These are phyloP conservation scores for Fulmarus glacialis DNA, from an alignment of 2,113 vertebrate species.

Conservation along the genomic window DNA sequence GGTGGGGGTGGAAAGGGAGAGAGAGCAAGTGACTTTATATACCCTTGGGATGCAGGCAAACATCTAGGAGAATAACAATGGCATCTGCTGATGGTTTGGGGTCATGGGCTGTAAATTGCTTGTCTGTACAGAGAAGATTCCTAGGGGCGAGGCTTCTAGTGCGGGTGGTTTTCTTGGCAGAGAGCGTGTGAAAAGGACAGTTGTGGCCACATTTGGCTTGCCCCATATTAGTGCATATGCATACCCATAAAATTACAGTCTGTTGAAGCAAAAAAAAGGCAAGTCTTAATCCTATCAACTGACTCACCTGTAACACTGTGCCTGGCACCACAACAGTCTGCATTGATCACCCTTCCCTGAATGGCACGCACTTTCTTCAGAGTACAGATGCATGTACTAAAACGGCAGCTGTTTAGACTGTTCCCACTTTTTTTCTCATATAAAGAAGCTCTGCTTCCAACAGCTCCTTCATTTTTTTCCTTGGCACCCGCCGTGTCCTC, in stretches of 20 bases:
- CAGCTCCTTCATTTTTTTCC: not conserved
- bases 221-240: not conserved
- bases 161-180: not conserved
- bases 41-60: not conserved
- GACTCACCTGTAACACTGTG: not conserved
- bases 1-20: not conserved
- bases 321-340: not conserved
- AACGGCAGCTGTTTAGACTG: not conserved
- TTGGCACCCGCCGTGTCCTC: not conserved
- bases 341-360: not conserved
- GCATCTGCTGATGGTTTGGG: not conserved
- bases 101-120: not conserved
- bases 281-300: not conserved
- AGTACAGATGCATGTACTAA: not conserved
- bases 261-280: not conserved
- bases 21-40: not conserved
- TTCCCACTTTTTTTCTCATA: not conserved
- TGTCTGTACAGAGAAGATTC: not conserved
- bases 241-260: not conserved
- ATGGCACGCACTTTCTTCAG: not conserved
- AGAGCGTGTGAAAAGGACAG: not conserved
- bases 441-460: not conserved
- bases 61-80: not conserved
- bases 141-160: not conserved
- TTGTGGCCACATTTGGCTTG: not conserved